Conservation (phyloP, 2,797 vertebrate species). For the Manis crassicaudata region DNA sequence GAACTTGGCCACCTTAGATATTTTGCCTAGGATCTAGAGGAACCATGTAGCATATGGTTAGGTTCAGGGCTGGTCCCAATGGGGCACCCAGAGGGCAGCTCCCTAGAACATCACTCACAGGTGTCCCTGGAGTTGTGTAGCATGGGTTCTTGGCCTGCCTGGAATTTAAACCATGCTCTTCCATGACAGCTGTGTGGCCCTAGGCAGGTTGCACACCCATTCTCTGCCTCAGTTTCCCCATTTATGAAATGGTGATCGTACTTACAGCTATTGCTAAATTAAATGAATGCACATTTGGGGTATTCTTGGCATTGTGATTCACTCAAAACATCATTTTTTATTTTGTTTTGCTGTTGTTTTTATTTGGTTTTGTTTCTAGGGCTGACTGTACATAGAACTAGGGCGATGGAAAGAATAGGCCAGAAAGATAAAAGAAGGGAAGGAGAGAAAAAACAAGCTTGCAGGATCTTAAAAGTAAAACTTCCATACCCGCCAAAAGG, state of each 20-base stretch:
- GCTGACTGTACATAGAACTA: background rate
- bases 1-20: background rate
- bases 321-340: background rate
- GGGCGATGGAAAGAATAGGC: background rate
- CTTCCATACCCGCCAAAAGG: rapidly evolving
- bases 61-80: background rate
- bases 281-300: background rate
- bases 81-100: background rate
- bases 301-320: background rate
- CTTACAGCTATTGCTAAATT: background rate
- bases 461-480: background rate
- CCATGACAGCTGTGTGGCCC: background rate
- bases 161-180: background rate
- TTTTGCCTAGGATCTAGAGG: background rate
- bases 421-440: background rate
- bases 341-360: background rate
- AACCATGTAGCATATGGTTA: background rate
- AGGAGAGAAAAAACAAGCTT: background rate
- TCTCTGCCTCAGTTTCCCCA: background rate
- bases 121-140: background rate
- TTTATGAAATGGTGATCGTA: background rate
- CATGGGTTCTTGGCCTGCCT: background rate
- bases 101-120: rapidly evolving
- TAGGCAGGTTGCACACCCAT: background rate
- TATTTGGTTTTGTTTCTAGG: background rate